These are phyloP conservation scores for Manduca sexta DNA, from an alignment of 1,140 invertebrate species.

Conservation along the genomic window DNA sequence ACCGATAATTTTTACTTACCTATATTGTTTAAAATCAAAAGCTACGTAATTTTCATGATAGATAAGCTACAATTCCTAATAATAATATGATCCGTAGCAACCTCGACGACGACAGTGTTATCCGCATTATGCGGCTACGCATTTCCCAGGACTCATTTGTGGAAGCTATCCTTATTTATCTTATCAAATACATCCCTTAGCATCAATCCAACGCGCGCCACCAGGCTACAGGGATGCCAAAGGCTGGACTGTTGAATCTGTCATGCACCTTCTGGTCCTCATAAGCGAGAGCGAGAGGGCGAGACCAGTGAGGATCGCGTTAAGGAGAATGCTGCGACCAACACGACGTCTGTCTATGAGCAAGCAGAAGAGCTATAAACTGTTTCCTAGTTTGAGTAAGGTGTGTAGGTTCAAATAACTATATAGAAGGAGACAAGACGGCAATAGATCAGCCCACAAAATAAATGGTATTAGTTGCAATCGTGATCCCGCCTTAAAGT, in stretches of 20 bases:
- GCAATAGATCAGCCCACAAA: not conserved
- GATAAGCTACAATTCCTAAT: no score
- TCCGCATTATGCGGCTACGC: no score
- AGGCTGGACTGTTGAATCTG: conserved; percentile 35
- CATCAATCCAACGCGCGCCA: conserved; percentile 9
- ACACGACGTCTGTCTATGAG: conserved; percentile 31
- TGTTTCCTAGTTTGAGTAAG: conserved; percentile 36
- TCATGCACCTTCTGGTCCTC: conserved; percentile 31
- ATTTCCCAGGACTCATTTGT: no score
- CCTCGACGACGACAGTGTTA: no score
- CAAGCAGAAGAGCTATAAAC: conserved; percentile 23
- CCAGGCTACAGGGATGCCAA: conserved; percentile 36
- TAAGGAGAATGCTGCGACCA: conserved; percentile 18
- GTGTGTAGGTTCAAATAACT: conserved; percentile 9
- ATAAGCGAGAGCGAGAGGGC: conserved; percentile 29
- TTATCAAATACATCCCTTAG: not conserved
- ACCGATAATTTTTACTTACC: no score
- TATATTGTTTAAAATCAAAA: no score
- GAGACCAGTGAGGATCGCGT: conserved; percentile 8
- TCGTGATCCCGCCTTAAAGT: no score
- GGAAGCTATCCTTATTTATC: no score
- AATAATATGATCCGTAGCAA: no score
- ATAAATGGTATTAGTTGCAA: no score
- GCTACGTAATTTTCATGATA: no score
- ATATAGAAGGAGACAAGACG: not conserved